These are phyloP conservation scores for Euura lappo DNA, from an alignment of 1,140 invertebrate species.

Conservation along the genomic window DNA sequence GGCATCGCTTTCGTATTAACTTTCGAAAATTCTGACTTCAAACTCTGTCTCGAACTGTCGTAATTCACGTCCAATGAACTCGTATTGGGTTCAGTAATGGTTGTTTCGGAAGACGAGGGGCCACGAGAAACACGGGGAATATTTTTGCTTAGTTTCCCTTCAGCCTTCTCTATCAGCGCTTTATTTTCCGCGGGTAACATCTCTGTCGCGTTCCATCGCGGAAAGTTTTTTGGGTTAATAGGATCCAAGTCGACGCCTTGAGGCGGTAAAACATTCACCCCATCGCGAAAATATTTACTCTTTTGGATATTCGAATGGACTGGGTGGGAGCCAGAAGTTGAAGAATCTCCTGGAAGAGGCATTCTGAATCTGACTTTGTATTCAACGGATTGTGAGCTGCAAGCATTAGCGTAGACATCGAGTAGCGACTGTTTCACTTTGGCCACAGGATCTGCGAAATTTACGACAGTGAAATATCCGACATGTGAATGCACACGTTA, in stretches of 20 bases:
- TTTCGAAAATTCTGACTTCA: not conserved
- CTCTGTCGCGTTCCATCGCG: no score
- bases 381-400: not conserved
- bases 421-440: slow-evolving; percentile 4
- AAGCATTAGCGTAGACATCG: not conserved
- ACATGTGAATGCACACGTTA: not conserved
- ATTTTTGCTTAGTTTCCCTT: no score
- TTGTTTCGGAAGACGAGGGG: not conserved
- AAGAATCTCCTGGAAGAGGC: no score
- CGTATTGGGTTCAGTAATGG: not conserved
- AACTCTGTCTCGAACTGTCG: not conserved
- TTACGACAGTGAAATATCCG: not conserved
- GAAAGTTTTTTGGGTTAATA: no score
- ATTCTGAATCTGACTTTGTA: no score
- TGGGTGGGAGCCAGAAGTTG: no score
- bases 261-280: no score
- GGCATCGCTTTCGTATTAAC: not conserved
- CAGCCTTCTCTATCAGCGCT: no score
- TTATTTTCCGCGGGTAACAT: no score
- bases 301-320: not conserved
- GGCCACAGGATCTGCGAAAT: not conserved
- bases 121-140: not conserved
- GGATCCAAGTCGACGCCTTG: no score
- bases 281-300: not conserved
- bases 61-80: not conserved